Base-by-base conservation (phyloP, 2,888 invertebrate genomes). In the Hoplodrina blanda region DNA sequence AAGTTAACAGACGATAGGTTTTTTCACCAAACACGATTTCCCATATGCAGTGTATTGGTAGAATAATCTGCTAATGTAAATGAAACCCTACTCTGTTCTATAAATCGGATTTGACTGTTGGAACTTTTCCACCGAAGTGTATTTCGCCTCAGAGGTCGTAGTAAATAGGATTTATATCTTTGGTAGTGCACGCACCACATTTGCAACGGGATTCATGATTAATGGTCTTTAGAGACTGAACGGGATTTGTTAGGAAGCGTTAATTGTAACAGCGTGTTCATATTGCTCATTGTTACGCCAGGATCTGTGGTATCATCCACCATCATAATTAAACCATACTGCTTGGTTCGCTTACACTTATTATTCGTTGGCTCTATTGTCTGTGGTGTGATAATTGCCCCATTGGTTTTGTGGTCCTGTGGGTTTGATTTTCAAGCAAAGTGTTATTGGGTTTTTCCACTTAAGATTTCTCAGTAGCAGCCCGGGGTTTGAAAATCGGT, bases 121-220 rank as follows among this genome's bases (percentile, higher is more conserved):
- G 78, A 72, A 81, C 57, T 78, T 81, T 72, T 81, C 73, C 63
- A 81, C 30, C 50, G 41, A 54, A 67, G 62, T 64, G 63, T 76
- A 67, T 76, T 71, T 41, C 37, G 52, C 81, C 53, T 80, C 56
- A 55, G 66, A 67, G 57, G 52, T 77, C 72, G 67, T 41, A 55
- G 67, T 77, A 81, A 80, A 81, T 64, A 72, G 73, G 78, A 78
- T 81, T 77, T 81, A 78, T 78, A 68, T 72, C 57, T 76, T 64
- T 72, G 53, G 66, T 66, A 67, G 73, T 77, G 54, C 72, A 78
- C 82, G 74, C 67, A 70, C 55, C 50, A 65, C 52, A 63, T 72
- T 78, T 82, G 60, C 65, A 57, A 55, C 44, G 25, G 57, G 55
- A 72, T 55, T 61, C 55, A 46, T 80, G 64, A 74, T 65, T 66